These are phyloP conservation scores for Climacteris rufus DNA, from an alignment of 2,113 vertebrate species.

Conservation along the genomic window DNA sequence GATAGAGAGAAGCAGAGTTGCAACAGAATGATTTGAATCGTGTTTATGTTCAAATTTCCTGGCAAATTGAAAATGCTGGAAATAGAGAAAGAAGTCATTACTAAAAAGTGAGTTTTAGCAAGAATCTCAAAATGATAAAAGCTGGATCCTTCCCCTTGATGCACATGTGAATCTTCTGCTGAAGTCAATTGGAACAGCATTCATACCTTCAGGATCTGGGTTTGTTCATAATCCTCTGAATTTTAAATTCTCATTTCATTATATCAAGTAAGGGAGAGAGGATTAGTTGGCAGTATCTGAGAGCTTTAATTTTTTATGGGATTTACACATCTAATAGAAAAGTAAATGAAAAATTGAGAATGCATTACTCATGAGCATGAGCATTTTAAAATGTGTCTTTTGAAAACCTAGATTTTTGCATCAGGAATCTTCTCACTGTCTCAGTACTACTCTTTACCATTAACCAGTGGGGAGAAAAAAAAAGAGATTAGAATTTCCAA, in stretches of 20 bases:
- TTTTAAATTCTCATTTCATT: conserved; percentile 44
- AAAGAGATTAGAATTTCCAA: neutral
- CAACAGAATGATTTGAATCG: conserved; percentile 28
- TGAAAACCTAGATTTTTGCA: neutral
- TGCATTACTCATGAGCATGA: neutral
- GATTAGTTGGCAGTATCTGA: conserved; percentile 30
- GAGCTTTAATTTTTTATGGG: conserved; percentile 20
- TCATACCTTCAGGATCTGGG: conserved; percentile 2
- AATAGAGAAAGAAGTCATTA: neutral
- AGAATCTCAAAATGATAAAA: conserved; percentile 12
- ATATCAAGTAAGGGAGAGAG: neutral
- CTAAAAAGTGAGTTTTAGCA: neutral
- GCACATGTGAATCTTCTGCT: neutral
- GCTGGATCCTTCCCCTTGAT: neutral
- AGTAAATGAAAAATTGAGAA: conserved; percentile 19
- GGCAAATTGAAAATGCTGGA: neutral
- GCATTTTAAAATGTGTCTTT: neutral
- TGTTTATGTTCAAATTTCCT: conserved; percentile 43
- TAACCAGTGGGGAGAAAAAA: neutral
- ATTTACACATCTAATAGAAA: conserved; percentile 10
- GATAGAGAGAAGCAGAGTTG: neutral
- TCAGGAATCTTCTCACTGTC: neutral
- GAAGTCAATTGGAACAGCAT: conserved; percentile 37
- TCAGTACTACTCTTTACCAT: neutral
- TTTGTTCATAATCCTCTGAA: conserved; percentile 48